Evolutionary conservation across 1,140 invertebrate species (phyloP), one percentile per base, ranked within the genome.

Genomic region (Lepidostoma basale): DNA sequence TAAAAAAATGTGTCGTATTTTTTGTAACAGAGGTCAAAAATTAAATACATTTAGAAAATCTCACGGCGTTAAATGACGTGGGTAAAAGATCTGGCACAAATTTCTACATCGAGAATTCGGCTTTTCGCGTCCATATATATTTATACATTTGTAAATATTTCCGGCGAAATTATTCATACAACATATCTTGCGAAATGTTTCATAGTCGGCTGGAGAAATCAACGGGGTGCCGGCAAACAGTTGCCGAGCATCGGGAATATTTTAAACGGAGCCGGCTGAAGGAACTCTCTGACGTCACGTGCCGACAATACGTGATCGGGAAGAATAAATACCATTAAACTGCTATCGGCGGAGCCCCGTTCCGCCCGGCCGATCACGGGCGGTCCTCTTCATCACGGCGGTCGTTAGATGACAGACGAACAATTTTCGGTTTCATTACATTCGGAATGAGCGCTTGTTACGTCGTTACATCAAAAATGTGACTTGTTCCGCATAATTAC

Each of bases 271-370:
- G 25, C n/a, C 14, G 22, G 25, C 9, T 18, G 25, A 28, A 56
- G 52, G 28, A 56, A 56, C 52, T 56, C 52, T 56, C 52, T 56
- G 28, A 56, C 25, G 52, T 56, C 52, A 56, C 52, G 52, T 56
- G 12, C 52, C 25, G 28, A 33, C 28, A 56, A 56, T 16, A 56
- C 52, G 52, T 56, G 52, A 26, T 28, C 52, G 28, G 52, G 52
- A 56, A 56, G 52, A 56, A 56, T 30, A 56, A 56, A 54, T 54
- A 56, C 52, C 52, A 56, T 56, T 56, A 56, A 56, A 56, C 52
- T 56, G 52, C 28, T 56, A 56, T 30, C 23, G 26, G 52, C 6
- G 52, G 52, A 14, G 28, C 14, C 18, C 33, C n/a, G 28, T 56
- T 26, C 25, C 20, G 52, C 25, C 14, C 52, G 52, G 33, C 25